Evolutionary conservation across 2,113 vertebrate genomes (phyloP).

Genomic region (Pachyramphus minor): DNA sequence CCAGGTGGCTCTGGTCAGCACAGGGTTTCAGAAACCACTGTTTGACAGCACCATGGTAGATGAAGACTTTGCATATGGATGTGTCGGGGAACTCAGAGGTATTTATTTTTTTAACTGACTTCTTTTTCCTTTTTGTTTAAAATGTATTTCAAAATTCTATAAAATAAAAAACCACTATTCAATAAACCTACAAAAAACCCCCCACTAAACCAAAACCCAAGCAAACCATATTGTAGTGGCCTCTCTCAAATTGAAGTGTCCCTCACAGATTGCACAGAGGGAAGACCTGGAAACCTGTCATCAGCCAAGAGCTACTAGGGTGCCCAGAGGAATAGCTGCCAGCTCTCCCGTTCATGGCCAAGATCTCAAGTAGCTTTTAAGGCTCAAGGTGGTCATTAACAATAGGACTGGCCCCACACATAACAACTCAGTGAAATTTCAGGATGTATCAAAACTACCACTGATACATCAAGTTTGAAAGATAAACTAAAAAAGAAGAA

Average conservation of each 20-base stretch:
- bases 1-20: background rate
- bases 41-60: background rate
- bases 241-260: background rate
- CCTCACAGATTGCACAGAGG: background rate
- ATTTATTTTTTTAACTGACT: background rate
- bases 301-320: background rate
- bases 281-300: background rate
- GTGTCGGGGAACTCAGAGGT: background rate
- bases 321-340: background rate
- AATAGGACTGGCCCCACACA: accelerated
- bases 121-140: background rate
- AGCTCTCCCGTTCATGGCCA: background rate
- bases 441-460: background rate
- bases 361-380: background rate
- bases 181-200: background rate
- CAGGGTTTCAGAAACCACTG: background rate
- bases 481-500: background rate
- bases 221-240: accelerated
- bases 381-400: background rate
- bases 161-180: background rate
- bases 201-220: background rate
- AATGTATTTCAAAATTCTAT: background rate
- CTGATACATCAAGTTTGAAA: background rate
- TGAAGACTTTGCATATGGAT: background rate
- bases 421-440: background rate